Evolutionary conservation across 2,888 invertebrate species (phyloP).

Genomic region (Agrochola lychnidis): DNA sequence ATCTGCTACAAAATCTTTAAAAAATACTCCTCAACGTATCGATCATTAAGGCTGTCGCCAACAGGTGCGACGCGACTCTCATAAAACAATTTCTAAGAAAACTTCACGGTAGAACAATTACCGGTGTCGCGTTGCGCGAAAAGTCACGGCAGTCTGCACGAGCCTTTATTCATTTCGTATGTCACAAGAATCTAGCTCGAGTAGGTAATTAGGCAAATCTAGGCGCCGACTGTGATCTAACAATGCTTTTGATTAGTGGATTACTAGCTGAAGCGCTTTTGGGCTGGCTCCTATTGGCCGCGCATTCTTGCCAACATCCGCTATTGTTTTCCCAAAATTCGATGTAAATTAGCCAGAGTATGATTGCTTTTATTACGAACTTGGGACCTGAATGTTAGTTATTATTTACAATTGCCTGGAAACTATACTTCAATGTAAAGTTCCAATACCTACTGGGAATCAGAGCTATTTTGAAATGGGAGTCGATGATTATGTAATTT

Average conservation of each 20-base stretch:
- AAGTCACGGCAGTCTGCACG: too few species aligned
- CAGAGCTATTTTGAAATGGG: slow-evolving; percentile 4
- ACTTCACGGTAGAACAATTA: too few species aligned
- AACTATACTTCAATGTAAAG: slow-evolving; percentile 13
- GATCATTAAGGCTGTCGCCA: too few species aligned
- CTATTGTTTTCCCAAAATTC: slow-evolving; percentile 50
- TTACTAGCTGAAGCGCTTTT: slow-evolving; percentile 70
- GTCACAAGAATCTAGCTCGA: slow-evolving; percentile 63
- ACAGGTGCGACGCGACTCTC: too few species aligned
- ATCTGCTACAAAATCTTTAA: too few species aligned
- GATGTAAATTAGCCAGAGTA: slow-evolving; percentile 31
- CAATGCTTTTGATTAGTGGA: slow-evolving; percentile 81
- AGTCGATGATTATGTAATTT: not conserved
- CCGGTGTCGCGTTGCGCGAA: too few species aligned
- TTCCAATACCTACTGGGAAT: slow-evolving; percentile 13
- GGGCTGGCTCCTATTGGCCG: slow-evolving; percentile 52
- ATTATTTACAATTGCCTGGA: not conserved
- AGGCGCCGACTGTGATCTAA: slow-evolving; percentile 74
- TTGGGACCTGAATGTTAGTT: slow-evolving; percentile 26
- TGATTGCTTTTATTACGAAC: slow-evolving; percentile 32
- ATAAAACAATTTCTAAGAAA: too few species aligned
- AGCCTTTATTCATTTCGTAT: slow-evolving; percentile 36
- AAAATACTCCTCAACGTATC: too few species aligned
- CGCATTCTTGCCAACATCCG: slow-evolving; percentile 37
- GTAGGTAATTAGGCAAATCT: slow-evolving; percentile 81